These are phyloP conservation scores for Rhadinocentrus ornatus DNA, from an alignment of 2,797 vertebrate genomes.

Conservation along the genomic window DNA sequence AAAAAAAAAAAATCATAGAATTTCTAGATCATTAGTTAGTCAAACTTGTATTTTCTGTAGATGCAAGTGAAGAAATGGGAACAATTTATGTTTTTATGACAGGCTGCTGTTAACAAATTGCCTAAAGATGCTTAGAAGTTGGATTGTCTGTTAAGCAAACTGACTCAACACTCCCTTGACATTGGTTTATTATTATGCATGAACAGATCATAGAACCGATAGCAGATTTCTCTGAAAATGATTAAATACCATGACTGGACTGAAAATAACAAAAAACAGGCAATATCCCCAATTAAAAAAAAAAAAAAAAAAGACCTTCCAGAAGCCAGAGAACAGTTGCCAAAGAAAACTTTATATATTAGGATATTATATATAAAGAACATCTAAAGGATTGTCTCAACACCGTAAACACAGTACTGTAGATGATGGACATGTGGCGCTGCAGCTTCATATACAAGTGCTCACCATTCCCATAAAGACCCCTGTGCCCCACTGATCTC, in stretches of 20 bases:
- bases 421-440: constrained; percentile 2
- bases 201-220: background rate
- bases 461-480: constrained; percentile 16
- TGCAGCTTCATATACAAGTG: constrained; percentile 1
- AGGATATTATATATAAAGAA: too few relatives aligned
- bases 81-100: background rate
- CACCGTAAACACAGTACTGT: background rate
- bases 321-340: background rate
- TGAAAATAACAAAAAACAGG: background rate
- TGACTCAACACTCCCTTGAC: background rate
- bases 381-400: background rate
- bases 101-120: background rate
- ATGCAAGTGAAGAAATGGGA: background rate
- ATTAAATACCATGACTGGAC: too few relatives aligned
- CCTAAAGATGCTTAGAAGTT: background rate
- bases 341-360: background rate
- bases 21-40: background rate
- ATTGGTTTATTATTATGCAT: background rate
- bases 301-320: background rate
- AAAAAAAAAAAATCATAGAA: background rate
- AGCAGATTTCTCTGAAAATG: background rate
- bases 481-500: constrained; percentile 56
- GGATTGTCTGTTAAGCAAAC: background rate
- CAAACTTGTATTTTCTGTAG: background rate
- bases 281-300: too few relatives aligned